A percentile compares a stretch with the other conserved stretches of the same genome.
Evolutionary conservation across 1,140 invertebrate species (phyloP).

Genomic region (Cylas formicarius): DNA sequence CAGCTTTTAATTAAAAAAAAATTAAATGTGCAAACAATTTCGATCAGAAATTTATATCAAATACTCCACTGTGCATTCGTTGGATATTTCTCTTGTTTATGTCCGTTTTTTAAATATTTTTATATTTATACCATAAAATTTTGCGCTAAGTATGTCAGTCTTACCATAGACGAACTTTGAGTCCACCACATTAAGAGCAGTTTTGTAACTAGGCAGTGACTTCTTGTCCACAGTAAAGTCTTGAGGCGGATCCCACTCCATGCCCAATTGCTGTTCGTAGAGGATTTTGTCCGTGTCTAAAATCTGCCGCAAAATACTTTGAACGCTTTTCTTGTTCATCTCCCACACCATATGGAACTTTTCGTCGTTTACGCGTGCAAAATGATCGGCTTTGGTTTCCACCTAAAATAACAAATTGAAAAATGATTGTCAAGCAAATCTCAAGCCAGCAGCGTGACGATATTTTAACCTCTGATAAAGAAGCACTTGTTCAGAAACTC

Average conservation of each 20-base stretch:
- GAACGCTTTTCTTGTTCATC: conserved; percentile 58
- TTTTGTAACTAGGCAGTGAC: conserved; percentile 31
- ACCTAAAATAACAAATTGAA: no score
- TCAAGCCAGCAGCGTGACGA: no score
- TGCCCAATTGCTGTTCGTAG: conserved; percentile 60
- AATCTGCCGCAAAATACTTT: conserved; percentile 51
- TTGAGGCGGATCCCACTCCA: conserved; percentile 48
- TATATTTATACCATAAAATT: no score
- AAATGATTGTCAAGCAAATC: no score
- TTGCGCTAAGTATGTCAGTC: background rate
- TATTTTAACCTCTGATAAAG: no score
- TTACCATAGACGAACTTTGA: conserved; percentile 13
- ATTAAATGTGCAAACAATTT: no score
- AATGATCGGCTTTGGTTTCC: conserved; percentile 59
- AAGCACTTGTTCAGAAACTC: no score
- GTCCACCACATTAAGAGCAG: conserved; percentile 24
- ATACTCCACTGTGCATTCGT: no score
- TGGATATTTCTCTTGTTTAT: no score
- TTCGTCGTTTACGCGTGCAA: conserved; percentile 52
- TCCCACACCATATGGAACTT: conserved; percentile 52
- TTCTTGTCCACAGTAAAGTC: conserved; percentile 20
- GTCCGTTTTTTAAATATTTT: no score
- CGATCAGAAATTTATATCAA: no score
- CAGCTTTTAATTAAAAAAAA: no score
- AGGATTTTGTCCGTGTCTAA: conserved; percentile 57